A percentile compares a stretch with the other conserved stretches of the same genome.
Conservation (phyloP, 2,888 invertebrate genomes). For the Nomada lathburiana region DNA sequence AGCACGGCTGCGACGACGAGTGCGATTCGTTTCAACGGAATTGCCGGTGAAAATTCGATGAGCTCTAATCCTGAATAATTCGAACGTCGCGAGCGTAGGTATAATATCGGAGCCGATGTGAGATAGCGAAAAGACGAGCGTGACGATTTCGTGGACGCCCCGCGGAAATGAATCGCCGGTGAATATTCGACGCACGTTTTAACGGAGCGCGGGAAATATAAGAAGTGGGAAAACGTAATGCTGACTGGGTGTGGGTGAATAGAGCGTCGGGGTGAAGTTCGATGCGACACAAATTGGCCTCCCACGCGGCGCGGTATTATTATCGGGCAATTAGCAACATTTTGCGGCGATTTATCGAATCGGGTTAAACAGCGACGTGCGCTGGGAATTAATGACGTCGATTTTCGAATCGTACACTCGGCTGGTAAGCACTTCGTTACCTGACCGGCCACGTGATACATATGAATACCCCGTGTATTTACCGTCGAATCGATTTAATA, state of each 20-base stretch:
- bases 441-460: slow-evolving; percentile 40
- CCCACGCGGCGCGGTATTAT: slow-evolving; percentile 51
- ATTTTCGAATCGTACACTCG: slow-evolving; percentile 54
- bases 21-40: too few relatives aligned
- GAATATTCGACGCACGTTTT: slow-evolving; percentile 47
- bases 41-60: not conserved
- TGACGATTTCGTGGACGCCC: not conserved
- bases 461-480: slow-evolving; percentile 34
- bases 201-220: slow-evolving; percentile 7
- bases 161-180: slow-evolving; percentile 13
- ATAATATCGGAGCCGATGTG: not conserved
- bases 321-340: slow-evolving; percentile 67
- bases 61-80: slow-evolving; percentile 14
- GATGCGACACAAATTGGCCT: slow-evolving; percentile 41
- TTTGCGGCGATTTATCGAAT: slow-evolving; percentile 66
- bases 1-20: not conserved
- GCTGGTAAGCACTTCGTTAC: slow-evolving; percentile 59
- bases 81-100: not conserved
- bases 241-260: not conserved
- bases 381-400: slow-evolving; percentile 63
- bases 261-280: slow-evolving; percentile 26
- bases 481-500: not conserved
- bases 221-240: slow-evolving; percentile 36
- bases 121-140: not conserved
- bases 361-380: slow-evolving; percentile 64